Conservation (phyloP, 2,113 vertebrate species). For the Salvelinus namaycush region DNA sequence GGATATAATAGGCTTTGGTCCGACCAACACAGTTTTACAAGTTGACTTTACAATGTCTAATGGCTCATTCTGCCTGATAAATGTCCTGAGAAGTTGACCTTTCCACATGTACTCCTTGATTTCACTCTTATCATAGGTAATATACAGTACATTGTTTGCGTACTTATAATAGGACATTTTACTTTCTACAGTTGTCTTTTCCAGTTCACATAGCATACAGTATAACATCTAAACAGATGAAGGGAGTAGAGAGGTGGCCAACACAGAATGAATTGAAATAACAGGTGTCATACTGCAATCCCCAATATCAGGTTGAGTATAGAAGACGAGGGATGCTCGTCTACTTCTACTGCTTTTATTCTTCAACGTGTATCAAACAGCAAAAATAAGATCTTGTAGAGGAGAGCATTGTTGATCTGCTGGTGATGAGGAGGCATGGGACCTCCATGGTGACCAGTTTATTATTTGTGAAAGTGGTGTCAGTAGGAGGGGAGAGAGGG, state of each 20-base stretch:
- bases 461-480: conserved; percentile 25
- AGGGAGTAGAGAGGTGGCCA: conserved; percentile 12
- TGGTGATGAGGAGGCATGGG: conserved; percentile 22
- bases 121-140: conserved; percentile 3
- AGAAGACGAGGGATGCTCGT: neutral
- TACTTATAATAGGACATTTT: neutral
- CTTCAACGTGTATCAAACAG: conserved; percentile 13
- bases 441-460: conserved; percentile 44
- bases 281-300: too few species aligned
- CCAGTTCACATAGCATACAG: conserved; percentile 25
- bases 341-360: conserved; percentile 44
- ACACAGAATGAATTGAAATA: neutral
- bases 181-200: conserved; percentile 22
- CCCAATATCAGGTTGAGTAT: neutral
- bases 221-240: conserved; percentile 13
- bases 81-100: neutral
- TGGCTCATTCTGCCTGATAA: too few species aligned
- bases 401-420: conserved; percentile 26
- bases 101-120: conserved; percentile 21
- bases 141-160: neutral
- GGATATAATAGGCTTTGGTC: too few species aligned
- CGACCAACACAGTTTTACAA: too few species aligned
- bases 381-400: neutral
- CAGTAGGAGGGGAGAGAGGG: conserved; percentile 9
- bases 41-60: too few species aligned